Base-by-base conservation (phyloP, 2,888 invertebrate genomes). In the Luffia ferchaultella region DNA sequence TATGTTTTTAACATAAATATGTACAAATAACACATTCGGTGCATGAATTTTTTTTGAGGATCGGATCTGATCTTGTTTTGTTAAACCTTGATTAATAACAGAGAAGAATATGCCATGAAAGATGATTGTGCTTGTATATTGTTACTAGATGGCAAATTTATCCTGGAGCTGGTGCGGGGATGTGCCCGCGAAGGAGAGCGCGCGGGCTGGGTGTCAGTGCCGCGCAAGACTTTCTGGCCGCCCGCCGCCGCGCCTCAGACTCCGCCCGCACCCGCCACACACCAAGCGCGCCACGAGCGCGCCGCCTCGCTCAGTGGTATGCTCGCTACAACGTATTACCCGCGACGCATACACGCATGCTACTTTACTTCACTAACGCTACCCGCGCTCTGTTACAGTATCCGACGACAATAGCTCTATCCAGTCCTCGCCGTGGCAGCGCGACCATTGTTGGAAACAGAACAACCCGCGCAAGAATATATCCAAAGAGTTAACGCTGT, bases 371-470 rank as follows among this genome's bases (percentile, higher is more conserved):
- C 16, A 16, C 7, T 5, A 44, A 44, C 17, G 12, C 45, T 46
- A 15, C 16, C 42, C 45, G 41, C 17, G 12, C 46, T 42, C 20
- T 18, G 45, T 70, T 72, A 48, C 62, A 91, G 90, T 92, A 78
- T 93, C 94, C 65, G 95, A 95, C 85, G 95, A 95, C 78, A 95
- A 93, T 82, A 93, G 93, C 68, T 95, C 94, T 58, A 88, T 95
- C 69, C 93, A 94, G 74, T 94, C 94, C 60, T 95, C 94, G 65
- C 95, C 94, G 55, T 94, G 94, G 93, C 93, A 93, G 78, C 88
- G 94, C 62, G 94, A 95, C 76, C 93, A 93, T 79, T 91, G 92
- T 70, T 95, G 94, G 93, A 94, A 94, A 76, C 94, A 94, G 76
- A 83, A 89, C 57, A 85, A 88, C 58, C 94, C 94, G 52, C 88